Conservation (phyloP, 2,797 vertebrate species). For the Mormyrops attenuatus region DNA sequence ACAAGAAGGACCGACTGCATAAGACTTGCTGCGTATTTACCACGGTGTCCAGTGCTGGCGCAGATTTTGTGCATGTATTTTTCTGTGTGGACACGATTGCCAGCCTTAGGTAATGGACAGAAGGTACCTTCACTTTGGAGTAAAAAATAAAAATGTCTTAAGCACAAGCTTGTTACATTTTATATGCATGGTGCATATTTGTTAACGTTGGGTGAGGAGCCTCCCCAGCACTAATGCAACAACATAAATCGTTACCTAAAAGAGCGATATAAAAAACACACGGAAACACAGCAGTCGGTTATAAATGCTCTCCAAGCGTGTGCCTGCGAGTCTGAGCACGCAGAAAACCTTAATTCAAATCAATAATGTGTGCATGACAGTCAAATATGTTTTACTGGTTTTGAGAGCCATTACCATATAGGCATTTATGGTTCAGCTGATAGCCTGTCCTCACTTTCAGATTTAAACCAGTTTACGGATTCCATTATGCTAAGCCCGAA, state of each 20-base stretch:
- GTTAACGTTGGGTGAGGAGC: background rate
- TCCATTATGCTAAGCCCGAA: constrained; percentile 78
- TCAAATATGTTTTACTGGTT: constrained; percentile 54
- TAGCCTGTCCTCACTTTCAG: constrained; percentile 67
- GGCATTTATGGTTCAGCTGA: constrained; percentile 61
- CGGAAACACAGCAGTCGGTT: background rate
- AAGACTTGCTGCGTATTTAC: background rate
- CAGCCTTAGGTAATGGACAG: background rate
- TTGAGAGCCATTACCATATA: constrained; percentile 62
- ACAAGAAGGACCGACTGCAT: background rate
- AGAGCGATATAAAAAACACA: background rate
- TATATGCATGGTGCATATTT: background rate
- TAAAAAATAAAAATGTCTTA: background rate
- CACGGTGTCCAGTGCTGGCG: background rate
- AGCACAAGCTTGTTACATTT: background rate
- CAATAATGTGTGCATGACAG: constrained; percentile 28
- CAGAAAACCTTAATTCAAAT: constrained; percentile 22
- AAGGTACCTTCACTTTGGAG: background rate
- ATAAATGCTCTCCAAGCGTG: background rate
- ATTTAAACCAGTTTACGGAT: constrained; percentile 79
- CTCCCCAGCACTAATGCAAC: background rate
- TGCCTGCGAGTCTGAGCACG: constrained; percentile 19
- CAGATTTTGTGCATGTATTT: background rate
- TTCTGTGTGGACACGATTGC: background rate
- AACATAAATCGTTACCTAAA: background rate